Base-by-base conservation (phyloP, 2,888 invertebrate species). In the Eustalomyia histrio region DNA sequence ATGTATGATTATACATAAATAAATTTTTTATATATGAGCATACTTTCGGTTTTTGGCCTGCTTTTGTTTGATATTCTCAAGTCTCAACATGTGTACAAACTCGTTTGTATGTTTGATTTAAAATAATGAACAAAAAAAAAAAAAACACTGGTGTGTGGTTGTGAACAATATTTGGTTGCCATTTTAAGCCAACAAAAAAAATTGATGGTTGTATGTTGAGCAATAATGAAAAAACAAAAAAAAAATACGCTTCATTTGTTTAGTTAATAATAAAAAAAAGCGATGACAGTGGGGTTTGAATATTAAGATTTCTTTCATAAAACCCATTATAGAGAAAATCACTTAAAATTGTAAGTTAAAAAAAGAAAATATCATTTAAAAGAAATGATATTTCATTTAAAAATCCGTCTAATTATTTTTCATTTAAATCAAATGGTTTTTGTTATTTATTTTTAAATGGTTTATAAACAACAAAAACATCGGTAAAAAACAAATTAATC, bases 171-270 rank as follows among this genome's bases (percentile, higher is more conserved):
- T 60, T 74, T 58, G 29, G 35, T 65, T 76, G 57, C 50, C 33
- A 50, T 67, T 67, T 67, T 43, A 67, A n/a, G 67, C 17, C 57
- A 47, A 53, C 50, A 64, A 43, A 39, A 67, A 53, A 63, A 79
- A 58, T 71, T 69, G 64, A 60, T 72, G 72, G 68, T 76, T 81
- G 76, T 68, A 72, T 39, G 57, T 43, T 43, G 50, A 60, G 69
- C 58, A 80, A 64, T 68, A 69, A 61, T 39, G 39, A 39, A 39
- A 39, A 39, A 3, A 12, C 39, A 68, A 18, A 18, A 73, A 81
- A 76, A 69, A 58, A 71, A 58, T 60, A 60, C 68, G 64, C 24
- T 73, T 80, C 69, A 74, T 71, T 76, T 69, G 68, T 76, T 64
- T 68, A 58, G 47, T 64, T 39, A 64, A 79, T 10, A 39, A 16